These are phyloP conservation scores for Drosophila vallismaia DNA, from an alignment of 2,888 invertebrate species.

Conservation along the genomic window DNA sequence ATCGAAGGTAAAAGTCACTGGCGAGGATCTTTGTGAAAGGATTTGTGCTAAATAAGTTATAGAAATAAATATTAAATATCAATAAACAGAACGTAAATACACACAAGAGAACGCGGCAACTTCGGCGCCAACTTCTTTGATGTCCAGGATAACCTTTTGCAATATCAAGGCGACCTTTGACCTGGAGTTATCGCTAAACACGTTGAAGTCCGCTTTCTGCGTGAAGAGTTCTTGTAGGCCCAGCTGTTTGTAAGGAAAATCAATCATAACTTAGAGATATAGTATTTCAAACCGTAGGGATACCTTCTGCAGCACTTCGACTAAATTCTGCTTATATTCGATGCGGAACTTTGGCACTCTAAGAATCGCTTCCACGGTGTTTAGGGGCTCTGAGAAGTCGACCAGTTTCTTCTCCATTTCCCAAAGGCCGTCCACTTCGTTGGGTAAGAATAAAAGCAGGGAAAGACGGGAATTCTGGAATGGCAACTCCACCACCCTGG, in stretches of 20 bases:
- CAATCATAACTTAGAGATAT: background rate
- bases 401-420: background rate
- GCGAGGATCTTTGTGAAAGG: background rate
- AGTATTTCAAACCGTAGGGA: background rate
- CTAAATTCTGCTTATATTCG: background rate
- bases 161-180: background rate
- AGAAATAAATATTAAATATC: background rate
- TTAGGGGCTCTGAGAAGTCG: background rate
- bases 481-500: background rate
- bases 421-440: background rate
- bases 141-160: background rate
- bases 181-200: background rate
- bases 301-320: background rate
- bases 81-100: background rate
- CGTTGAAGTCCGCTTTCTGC: background rate
- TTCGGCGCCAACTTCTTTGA: background rate
- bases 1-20: background rate
- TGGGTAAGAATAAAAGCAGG: background rate
- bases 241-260: background rate
- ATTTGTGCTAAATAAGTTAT: background rate
- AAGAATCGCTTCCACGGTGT: background rate
- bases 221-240: background rate
- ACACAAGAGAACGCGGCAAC: background rate
- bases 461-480: background rate
- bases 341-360: background rate